Conservation (phyloP, 2,113 vertebrate genomes). For the Eidolon helvum region DNA sequence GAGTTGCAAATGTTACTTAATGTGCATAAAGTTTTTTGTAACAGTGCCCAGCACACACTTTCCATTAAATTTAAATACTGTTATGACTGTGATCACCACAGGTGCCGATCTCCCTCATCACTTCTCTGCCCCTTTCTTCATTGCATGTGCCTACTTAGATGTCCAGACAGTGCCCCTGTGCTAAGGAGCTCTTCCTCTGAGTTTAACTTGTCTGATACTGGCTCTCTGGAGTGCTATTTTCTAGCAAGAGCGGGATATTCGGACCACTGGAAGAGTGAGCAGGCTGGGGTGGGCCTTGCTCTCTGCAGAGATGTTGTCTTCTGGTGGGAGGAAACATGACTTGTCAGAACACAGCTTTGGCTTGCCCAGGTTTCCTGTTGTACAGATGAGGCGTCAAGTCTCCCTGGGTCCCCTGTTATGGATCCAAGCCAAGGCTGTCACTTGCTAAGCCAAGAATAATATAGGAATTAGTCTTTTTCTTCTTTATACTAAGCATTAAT, state of each 20-base stretch:
- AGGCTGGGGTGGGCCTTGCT: neutral
- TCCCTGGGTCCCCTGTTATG: slow-evolving; percentile 42
- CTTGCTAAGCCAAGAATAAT: slow-evolving; percentile 58
- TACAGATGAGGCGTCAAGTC: neutral
- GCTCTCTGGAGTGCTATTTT: neutral
- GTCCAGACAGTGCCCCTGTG: neutral
- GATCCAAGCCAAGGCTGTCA: neutral
- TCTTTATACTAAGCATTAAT: slow-evolving; percentile 62
- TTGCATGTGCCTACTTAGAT: neutral
- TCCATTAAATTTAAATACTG: neutral
- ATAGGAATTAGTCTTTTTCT: slow-evolving; percentile 54
- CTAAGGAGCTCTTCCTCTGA: neutral
- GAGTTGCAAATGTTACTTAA: neutral
- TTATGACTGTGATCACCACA: neutral
- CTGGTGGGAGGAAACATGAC: neutral
- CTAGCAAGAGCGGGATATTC: neutral
- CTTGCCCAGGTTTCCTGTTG: slow-evolving; percentile 33
- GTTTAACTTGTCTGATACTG: neutral
- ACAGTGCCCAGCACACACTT: neutral
- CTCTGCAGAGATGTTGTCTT: slow-evolving; percentile 12
- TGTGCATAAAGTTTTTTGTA: neutral
- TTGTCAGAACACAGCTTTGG: slow-evolving; percentile 41
- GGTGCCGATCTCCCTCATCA: neutral
- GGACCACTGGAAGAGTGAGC: neutral
- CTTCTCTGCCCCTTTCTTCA: neutral